Evolutionary conservation across 92 coral and sea anemone genomes (phyloP), one percentile per base, ranked within the genome.

Genomic region (Paramuricea clavata): DNA sequence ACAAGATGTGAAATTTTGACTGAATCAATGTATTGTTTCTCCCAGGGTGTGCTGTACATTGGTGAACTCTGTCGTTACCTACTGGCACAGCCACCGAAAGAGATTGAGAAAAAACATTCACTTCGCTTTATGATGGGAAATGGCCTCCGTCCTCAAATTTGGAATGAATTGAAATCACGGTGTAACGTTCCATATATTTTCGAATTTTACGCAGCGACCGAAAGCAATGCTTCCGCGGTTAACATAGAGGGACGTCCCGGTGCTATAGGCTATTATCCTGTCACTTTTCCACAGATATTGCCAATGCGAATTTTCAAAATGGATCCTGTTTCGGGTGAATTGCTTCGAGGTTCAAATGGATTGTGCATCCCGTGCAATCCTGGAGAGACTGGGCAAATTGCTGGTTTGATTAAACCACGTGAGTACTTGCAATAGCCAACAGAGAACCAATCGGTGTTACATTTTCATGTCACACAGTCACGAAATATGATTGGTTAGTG

Each of bases 21-120:
- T n/a, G n/a, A n/a, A n/a, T n/a, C n/a, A n/a, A n/a, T n/a, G n/a
- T n/a, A n/a, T n/a, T n/a, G n/a, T 12, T 69, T 11, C 47, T 4
- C 0, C 25, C 54, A 85, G 89, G 49, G 30, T 19, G 32, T 44
- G 21, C 15, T 39, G 16, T 86, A 86, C 64, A 77, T 86, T 65
- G 89, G 89, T 17, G 89, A 86, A 26, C 5, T 86, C 2, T 86
- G 89, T 21, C 76, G 89, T 6, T 86, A 76, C 36, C 83, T 86
- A 1, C 35, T 86, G 78, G 85, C 68, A 19, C 89, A 86, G 23
- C 89, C 89, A 21, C 64, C 49, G 13, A 78, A 80, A 22, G 69
- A 78, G 12, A 42, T 23, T 0, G 89, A 86, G 15, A 86, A 54
- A 26, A 30, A 10, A 33, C 89, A 86, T 74, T 13, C 34, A 12